Evolutionary conservation across 37 sponge, comb jelly and placozoan species (phyloP), one percentile per base, ranked within the genome.

Genomic region (Corticium candelabrum): DNA sequence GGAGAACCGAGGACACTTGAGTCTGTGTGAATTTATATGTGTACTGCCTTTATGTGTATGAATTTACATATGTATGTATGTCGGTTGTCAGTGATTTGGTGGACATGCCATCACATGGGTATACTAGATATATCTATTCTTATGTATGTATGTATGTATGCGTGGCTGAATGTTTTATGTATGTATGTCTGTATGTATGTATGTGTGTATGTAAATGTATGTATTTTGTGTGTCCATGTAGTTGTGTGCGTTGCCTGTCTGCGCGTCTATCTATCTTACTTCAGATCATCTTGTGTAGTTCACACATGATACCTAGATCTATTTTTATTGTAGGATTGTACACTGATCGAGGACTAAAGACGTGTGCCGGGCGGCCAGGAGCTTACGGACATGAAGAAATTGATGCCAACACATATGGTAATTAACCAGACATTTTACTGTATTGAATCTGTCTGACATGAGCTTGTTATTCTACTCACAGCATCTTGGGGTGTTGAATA

Each of bases 331-430:
- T 32, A 70, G 73, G 73, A 5, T 70, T 70, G 36, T 70, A 70
- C 73, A 70, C 73, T 7, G 73, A 70, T 15, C 73, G 73, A 7
- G 73, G 73, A 35, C 4, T 15, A 32, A 30, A 70, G 31, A 70
- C 73, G 73, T 70, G 73, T 32, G 31, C 5, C 31, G 31, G 21
- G 5, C 73, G 73, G 5, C 73, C 73, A 7, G 73, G 73, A 5
- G 7, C 73, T 7, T 70, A 70, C 36, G 7, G 29, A 70, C 73
- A 70, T 32, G 73, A 70, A 15, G 31, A 29, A 15, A 70, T 70
- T 32, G 73, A 70, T 34, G 73, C 73, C 73, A 70, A 70, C 31
- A 70, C 73, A 70, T 70, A 70, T 32, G 73, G 73, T 70, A 70
- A 7, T 4, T 35, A 50, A 50, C 62, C 21, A 50, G 21, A 50